Conservation (phyloP, 2,888 invertebrate genomes). For the Eucera pruinosa region DNA sequence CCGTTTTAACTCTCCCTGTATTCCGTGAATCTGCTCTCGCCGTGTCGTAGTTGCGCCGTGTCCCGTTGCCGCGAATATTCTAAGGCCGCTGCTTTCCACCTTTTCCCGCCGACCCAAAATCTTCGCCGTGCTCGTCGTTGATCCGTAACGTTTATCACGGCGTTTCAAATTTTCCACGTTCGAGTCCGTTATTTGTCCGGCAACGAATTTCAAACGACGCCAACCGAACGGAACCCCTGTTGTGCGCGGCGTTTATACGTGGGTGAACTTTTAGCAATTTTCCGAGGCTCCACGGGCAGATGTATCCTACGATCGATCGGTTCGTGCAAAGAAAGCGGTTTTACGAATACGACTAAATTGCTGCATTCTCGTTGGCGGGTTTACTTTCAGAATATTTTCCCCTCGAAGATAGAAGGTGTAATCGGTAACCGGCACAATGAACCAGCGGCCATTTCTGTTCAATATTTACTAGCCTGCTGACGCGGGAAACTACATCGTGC, state of each 20-base stretch:
- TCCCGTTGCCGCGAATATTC: constrained; percentile 46
- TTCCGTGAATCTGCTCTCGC: constrained; percentile 33
- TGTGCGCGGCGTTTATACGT: background rate
- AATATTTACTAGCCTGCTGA: constrained; percentile 75
- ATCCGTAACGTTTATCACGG: too few relatives aligned
- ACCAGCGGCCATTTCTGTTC: constrained; percentile 76
- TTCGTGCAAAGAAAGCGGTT: constrained; percentile 45
- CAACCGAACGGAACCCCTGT: constrained; percentile 4
- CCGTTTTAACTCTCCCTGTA: constrained; percentile 30
- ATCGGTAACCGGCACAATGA: constrained; percentile 68
- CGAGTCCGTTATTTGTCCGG: too few relatives aligned
- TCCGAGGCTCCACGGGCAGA: constrained; percentile 34
- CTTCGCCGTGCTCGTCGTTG: too few relatives aligned
- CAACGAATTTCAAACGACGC: background rate
- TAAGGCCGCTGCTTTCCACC: constrained; percentile 39
- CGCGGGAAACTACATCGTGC: constrained; percentile 73
- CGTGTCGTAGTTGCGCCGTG: constrained; percentile 8
- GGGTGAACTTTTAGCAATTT: constrained; percentile 45
- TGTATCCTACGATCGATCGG: constrained; percentile 54
- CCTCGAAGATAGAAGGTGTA: constrained; percentile 44
- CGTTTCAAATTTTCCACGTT: too few relatives aligned
- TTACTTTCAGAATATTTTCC: constrained; percentile 72
- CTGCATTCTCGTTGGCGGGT: constrained; percentile 27
- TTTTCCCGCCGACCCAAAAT: constrained; percentile 57
- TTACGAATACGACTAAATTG: constrained; percentile 33